Conservation (phyloP, 2,113 vertebrate genomes). For the Salvator merianae region DNA sequence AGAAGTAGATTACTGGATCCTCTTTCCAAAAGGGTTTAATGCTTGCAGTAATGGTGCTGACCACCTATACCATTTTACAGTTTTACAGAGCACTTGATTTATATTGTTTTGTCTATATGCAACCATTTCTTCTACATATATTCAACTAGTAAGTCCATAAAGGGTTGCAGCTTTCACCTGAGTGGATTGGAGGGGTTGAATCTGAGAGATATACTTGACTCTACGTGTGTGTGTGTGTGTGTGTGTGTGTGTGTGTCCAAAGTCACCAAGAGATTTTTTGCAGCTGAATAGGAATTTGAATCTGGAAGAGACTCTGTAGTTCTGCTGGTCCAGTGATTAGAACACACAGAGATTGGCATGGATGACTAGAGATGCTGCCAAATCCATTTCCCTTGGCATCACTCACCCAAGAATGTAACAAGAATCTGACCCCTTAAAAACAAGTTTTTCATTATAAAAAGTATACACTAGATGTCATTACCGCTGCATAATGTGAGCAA, state of each 20-base stretch:
- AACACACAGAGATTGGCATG: not conserved
- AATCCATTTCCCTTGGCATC: not conserved
- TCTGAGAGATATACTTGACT: not conserved
- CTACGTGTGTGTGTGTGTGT: too few species aligned
- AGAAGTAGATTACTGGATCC: too few species aligned
- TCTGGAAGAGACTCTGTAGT: not conserved
- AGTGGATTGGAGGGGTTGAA: not conserved
- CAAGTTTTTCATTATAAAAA: conserved; percentile 43
- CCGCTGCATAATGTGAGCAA: conserved; percentile 41
- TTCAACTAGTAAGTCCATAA: not conserved
- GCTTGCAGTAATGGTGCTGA: not conserved
- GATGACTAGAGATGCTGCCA: not conserved
- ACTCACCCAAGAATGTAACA: not conserved
- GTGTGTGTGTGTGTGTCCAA: not conserved
- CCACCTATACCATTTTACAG: not conserved
- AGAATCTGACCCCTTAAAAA: conserved; percentile 33
- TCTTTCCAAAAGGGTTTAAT: not conserved
- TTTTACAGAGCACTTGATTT: conserved; percentile 15
- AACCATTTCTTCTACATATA: not conserved
- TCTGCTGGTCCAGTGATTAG: not conserved
- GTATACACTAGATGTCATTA: conserved; percentile 42
- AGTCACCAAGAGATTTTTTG: not conserved
- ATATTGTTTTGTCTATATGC: not conserved
- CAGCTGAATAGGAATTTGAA: not conserved
- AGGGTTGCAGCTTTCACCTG: not conserved